Base-by-base conservation (phyloP, 2,113 vertebrate genomes). In the Charina bottae region DNA sequence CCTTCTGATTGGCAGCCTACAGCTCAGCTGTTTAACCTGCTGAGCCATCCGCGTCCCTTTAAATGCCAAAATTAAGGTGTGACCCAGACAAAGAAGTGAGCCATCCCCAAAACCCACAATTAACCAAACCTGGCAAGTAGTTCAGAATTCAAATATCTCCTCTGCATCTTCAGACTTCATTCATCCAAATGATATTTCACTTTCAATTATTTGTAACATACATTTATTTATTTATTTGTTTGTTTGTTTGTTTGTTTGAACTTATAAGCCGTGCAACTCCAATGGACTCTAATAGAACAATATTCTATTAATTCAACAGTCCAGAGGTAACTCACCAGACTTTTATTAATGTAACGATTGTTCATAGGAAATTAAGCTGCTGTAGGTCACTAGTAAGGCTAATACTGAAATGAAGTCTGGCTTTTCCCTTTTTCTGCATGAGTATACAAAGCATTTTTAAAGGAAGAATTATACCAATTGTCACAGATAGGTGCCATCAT, bases 361-460 rank as follows among this genome's bases (percentile, higher is more conserved):
- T 93, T 92, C 91, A 92, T 88, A 90, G 93, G 95, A 96, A 97
- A 93, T 95, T 90, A 94, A 78, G 62, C 85, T 94, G 90, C 89
- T 94, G 64, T 53, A 78, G 92, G 91, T 92, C 0, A 78, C 15
- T 93, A 92, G 89, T 91, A 91, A n/a, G 90, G 72, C 90, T 56
- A 93, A 89, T 94, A 96, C 91, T 88, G 93, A 94, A 93, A 90
- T 42, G 90, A 91, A 95, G 95, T 91, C 92, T 93, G 90, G 92
- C 93, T 91, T 96, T 93, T 19, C 90, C 46, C 72, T 15, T 78
- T 21, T 33, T 93, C 89, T 94, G 93, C 87, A 97, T 95, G 95
- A 97, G 92, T 96, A 95, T 95, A 92, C 89, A 95, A 93, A 96
- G 95, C 42, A 6, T 93, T 93, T 96, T 89, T 87, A 60, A 87